Evolutionary conservation across 1,140 invertebrate genomes (phyloP).

Genomic region (Caerostris extrusa): DNA sequence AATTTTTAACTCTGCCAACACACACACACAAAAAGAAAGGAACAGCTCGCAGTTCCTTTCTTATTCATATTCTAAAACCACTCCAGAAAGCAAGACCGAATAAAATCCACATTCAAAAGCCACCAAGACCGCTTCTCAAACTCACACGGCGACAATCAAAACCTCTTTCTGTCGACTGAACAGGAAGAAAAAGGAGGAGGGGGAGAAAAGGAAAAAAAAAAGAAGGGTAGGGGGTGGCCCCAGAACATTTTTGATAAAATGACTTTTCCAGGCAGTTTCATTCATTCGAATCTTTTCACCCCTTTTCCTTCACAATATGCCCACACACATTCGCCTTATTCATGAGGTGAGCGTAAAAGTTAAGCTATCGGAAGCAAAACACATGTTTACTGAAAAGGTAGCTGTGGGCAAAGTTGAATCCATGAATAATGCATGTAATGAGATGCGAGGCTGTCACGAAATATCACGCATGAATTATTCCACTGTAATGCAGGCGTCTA

Average conservation of each 20-base stretch:
- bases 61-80: slow-evolving; percentile 27
- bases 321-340: neutral
- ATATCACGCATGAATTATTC: slow-evolving; percentile 73
- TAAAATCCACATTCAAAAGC: neutral
- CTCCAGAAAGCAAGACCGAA: neutral
- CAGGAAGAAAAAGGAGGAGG: neutral
- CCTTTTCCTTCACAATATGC: neutral
- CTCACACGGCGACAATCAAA: slow-evolving; percentile 7
- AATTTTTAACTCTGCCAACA: too few species aligned
- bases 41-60: neutral
- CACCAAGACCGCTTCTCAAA: neutral
- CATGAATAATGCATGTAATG: slow-evolving; percentile 74
- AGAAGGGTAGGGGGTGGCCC: too few species aligned
- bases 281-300: slow-evolving; percentile 44
- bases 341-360: slow-evolving; percentile 46
- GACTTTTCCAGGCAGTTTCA: slow-evolving; percentile 64
- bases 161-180: slow-evolving; percentile 29
- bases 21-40: neutral
- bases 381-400: slow-evolving; percentile 71
- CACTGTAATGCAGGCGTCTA: slow-evolving; percentile 36
- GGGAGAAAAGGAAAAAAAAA: neutral
- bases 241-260: slow-evolving; percentile 46
- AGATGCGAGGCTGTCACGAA: slow-evolving; percentile 64
- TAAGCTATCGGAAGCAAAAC: slow-evolving; percentile 67
- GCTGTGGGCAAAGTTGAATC: slow-evolving; percentile 66